phyloP scores from a whole-genome alignment of 2,888 invertebrate genomes.

The Scaptomyza cyrtandrae region DNA sequence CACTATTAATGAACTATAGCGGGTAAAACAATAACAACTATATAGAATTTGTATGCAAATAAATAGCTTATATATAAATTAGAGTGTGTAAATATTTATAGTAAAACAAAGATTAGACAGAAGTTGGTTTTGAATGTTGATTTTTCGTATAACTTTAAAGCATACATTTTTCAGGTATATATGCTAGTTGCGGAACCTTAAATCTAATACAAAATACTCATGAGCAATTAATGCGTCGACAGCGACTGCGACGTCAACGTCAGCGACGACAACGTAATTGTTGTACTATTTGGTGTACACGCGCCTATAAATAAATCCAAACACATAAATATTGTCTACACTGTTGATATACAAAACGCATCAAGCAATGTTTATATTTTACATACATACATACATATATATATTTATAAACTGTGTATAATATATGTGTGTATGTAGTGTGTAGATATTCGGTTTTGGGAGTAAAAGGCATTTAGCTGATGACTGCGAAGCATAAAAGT shows the following conservation, averaged over 20 bases:
- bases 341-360: conserved; percentile 32
- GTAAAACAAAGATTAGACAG: too few species aligned
- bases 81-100: too few species aligned
- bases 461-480: conserved; percentile 69
- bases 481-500: conserved; percentile 75
- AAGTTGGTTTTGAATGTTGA: too few species aligned
- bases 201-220: conserved; percentile 46
- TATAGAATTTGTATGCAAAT: not conserved
- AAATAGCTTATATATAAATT: not conserved
- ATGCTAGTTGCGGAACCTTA: too few species aligned
- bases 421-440: conserved; percentile 9
- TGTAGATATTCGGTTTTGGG: conserved; percentile 24
- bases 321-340: conserved; percentile 67
- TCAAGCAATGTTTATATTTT: too few species aligned
- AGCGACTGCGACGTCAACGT: conserved; percentile 13
- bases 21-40: not conserved
- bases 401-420: conserved; percentile 17
- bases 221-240: conserved; percentile 49
- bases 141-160: too few species aligned
- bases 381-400: too few species aligned
- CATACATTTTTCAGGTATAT: too few species aligned
- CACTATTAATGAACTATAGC: conserved; percentile 37
- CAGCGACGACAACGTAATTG: conserved; percentile 55
- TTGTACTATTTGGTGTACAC: conserved; percentile 56
- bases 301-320: conserved; percentile 67